Evolutionary conservation across 2,113 vertebrate genomes (phyloP).

Genomic region (Octodon degus): DNA sequence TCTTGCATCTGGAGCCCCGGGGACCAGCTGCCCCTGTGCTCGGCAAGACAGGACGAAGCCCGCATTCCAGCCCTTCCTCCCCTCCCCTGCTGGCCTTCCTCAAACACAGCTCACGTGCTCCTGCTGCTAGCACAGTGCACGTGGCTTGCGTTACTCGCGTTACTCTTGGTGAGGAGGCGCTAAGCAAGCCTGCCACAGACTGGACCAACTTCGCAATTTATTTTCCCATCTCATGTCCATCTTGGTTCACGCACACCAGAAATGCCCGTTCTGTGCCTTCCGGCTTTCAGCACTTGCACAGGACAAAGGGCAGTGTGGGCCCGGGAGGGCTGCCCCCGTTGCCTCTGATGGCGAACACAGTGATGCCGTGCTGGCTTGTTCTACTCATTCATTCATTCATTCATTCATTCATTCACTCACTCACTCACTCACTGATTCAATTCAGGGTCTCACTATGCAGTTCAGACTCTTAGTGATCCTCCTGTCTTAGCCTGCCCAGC

Average conservation of each 20-base stretch:
- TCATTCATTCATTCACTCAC: too few relatives aligned
- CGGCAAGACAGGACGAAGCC: not conserved
- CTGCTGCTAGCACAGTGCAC: not conserved
- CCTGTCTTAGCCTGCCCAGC: too few relatives aligned
- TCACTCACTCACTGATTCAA: too few relatives aligned
- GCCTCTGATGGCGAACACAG: accelerated
- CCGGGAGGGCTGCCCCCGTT: not conserved
- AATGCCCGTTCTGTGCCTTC: not conserved
- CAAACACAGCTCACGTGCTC: not conserved
- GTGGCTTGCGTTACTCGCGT: not conserved
- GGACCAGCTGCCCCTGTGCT: not conserved
- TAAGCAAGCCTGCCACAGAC: not conserved
- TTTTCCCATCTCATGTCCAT: not conserved
- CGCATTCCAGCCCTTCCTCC: accelerated
- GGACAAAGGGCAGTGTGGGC: not conserved
- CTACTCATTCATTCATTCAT: too few relatives aligned
- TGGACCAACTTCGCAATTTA: not conserved
- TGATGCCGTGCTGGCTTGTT: accelerated
- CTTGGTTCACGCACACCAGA: not conserved
- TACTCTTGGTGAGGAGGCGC: not conserved
- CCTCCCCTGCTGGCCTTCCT: not conserved
- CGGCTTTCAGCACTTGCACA: not conserved
- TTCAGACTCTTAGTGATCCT: too few relatives aligned
- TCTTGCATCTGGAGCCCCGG: not conserved
- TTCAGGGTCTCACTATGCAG: too few relatives aligned